Percentiles rank a stretch among this genome's conserved stretches.
Conservation (phyloP, 2,113 vertebrate genomes). For the Oncorhynchus tshawytscha region DNA sequence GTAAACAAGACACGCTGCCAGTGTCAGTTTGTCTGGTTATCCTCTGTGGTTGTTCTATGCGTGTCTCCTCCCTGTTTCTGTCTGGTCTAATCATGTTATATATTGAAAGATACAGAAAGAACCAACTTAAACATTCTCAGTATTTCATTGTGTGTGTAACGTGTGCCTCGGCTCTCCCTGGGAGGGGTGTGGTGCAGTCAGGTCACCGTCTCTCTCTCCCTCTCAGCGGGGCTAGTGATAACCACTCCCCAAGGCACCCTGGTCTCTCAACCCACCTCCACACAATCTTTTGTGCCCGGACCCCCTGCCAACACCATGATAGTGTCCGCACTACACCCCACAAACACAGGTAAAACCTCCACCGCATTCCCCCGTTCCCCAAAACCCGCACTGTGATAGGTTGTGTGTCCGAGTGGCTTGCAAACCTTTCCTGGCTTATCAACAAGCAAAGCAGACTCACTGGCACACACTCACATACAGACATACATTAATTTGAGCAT, state of each 20-base stretch:
- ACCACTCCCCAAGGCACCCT: constrained; percentile 93
- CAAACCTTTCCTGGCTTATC: neutral
- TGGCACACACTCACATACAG: neutral
- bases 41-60: neutral
- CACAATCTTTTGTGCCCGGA: constrained; percentile 91
- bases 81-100: neutral
- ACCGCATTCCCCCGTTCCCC: neutral
- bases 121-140: neutral
- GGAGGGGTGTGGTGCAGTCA: neutral
- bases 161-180: neutral
- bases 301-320: constrained; percentile 84
- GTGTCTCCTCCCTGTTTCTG: neutral
- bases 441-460: neutral
- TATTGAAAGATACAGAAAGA: too few relatives aligned
- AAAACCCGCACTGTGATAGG: neutral
- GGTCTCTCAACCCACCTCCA: constrained; percentile 86
- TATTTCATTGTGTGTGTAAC: neutral
- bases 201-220: neutral
- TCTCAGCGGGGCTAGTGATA: constrained; percentile 90
- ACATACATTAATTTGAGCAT: neutral
- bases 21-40: neutral
- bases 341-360: constrained; percentile 63
- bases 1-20: neutral
- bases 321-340: constrained; percentile 84
- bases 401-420: neutral